Base-by-base conservation (phyloP, 2,797 vertebrate species). In the Uromys caudimaculatus region DNA sequence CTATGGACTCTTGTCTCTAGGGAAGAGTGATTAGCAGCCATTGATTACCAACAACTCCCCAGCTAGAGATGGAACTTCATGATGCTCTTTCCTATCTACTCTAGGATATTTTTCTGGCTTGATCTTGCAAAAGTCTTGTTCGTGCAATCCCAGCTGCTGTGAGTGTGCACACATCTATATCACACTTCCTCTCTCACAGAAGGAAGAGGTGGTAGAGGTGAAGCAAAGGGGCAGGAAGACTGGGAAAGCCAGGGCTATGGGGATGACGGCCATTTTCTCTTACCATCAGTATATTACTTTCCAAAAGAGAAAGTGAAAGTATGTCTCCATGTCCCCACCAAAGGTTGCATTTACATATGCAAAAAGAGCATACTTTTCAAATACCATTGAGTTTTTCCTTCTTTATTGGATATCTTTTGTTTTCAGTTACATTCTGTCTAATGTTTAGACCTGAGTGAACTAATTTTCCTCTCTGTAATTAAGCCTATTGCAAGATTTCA, bases 391-490 rank as follows among this genome's bases (percentile, higher is more conserved):
- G 2, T 58, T 69, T 52, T 32, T 0, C 17, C 8, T 62, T 50
- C 32, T 86, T 77, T 50, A 19, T 7, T 69, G 52, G 3, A 77
- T 69, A 9, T 54, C 12, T 85, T 29, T n/a, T 29, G 35, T 47
- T 91, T 67, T 41, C 4, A 67, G 13, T 50, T 78, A 21, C 35
- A 67, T 77, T 91, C 60, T 83, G 27, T 50, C 92, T 44, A 44
- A 52, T 41, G 38, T 85, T 78, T 32, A 90, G 69, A 85, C 47
- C 77, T 82, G 41, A 90, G 32, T 29, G 64, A 90, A 96, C 71
- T 87, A 77, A 84, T 95, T 93, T 92, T 82, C 83, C 21, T 94
- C 67, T 76, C 79, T 44, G n/a, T 94, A 94, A 95, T 95, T 78
- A 94, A 95, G 52, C 44, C 82, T 12, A 7, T 1, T 90, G 75